phyloP scores from a whole-genome alignment of 2,888 invertebrate genomes.

The Lycia hirtaria region DNA sequence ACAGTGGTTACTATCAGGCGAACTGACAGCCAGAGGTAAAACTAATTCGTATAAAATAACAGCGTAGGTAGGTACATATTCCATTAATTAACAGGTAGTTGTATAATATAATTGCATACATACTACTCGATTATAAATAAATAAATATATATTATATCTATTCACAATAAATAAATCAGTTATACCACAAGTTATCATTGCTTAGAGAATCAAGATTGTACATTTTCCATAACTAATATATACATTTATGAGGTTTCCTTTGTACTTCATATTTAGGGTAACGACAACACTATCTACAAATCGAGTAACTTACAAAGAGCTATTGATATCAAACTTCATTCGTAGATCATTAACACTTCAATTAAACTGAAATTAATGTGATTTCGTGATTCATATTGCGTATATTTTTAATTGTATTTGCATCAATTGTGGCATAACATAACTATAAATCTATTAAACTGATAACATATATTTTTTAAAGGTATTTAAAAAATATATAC shows the following conservation, averaged over 20 bases:
- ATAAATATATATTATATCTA: slow-evolving; percentile 8
- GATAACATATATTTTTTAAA: too few species aligned
- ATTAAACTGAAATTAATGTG: slow-evolving; percentile 27
- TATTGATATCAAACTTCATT: slow-evolving; percentile 25
- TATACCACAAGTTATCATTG: slow-evolving; percentile 30
- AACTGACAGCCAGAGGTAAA: too few species aligned
- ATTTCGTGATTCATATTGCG: slow-evolving; percentile 9
- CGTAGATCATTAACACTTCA: slow-evolving; percentile 32
- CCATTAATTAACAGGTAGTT: slow-evolving; percentile 8
- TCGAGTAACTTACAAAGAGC: slow-evolving; percentile 31
- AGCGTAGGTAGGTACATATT: slow-evolving; percentile 7
- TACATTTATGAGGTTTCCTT: slow-evolving; percentile 48
- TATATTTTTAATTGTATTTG: slow-evolving; percentile 2
- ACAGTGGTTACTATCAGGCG: too few species aligned
- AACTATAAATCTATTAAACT: too few species aligned
- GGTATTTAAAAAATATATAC: too few species aligned
- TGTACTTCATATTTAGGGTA: slow-evolving; percentile 53
- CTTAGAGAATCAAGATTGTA: slow-evolving; percentile 34
- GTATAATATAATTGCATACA: slow-evolving; percentile 19
- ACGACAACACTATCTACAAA: slow-evolving; percentile 40
- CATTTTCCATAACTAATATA: slow-evolving; percentile 44
- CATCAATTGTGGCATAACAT: slow-evolving; percentile 19
- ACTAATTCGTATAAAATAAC: too few species aligned
- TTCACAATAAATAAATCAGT: slow-evolving; percentile 26
- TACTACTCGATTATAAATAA: slow-evolving; percentile 11